These are phyloP conservation scores for Austrofundulus limnaeus DNA, from an alignment of 2,113 vertebrate genomes.

Conservation along the genomic window DNA sequence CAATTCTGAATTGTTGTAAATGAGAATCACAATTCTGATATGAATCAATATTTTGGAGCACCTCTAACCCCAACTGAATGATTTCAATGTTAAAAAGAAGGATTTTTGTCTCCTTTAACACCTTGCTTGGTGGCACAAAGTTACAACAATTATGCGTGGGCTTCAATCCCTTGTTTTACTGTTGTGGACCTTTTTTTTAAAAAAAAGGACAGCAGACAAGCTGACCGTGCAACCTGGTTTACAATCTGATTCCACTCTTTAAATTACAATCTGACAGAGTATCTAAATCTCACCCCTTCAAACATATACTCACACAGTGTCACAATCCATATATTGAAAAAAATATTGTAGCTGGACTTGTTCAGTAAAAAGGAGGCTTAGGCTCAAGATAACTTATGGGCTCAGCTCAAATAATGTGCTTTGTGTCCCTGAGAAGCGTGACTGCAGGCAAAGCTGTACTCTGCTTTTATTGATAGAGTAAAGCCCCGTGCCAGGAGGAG, in stretches of 20 bases:
- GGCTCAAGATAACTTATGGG: conserved; percentile 55
- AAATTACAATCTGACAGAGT: conserved; percentile 3
- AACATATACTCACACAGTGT: conserved; percentile 24
- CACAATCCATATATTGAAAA: conserved; percentile 41
- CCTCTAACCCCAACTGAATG: too few species aligned
- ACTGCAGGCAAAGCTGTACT: conserved; percentile 40
- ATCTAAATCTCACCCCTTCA: conserved; percentile 18
- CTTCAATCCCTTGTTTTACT: background rate
- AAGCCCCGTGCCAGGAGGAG: conserved; percentile 12
- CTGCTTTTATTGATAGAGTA: conserved; percentile 12
- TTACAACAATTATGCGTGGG: too few species aligned
- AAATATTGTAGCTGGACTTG: conserved; percentile 49
- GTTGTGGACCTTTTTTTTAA: background rate
- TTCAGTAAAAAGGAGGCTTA: conserved; percentile 56
- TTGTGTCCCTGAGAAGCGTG: conserved; percentile 65
- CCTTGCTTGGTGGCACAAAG: too few species aligned
- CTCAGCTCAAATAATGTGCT: conserved; percentile 69
- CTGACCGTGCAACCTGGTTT: conserved; percentile 8
- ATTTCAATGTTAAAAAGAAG: too few species aligned
- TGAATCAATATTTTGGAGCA: too few species aligned
- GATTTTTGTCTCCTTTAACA: too few species aligned
- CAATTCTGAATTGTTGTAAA: too few species aligned
- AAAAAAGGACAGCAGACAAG: background rate
- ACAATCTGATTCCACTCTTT: background rate
- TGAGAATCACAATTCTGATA: too few species aligned